Conservation (phyloP, 2,888 invertebrate species). For the Aleiodes alternator region DNA sequence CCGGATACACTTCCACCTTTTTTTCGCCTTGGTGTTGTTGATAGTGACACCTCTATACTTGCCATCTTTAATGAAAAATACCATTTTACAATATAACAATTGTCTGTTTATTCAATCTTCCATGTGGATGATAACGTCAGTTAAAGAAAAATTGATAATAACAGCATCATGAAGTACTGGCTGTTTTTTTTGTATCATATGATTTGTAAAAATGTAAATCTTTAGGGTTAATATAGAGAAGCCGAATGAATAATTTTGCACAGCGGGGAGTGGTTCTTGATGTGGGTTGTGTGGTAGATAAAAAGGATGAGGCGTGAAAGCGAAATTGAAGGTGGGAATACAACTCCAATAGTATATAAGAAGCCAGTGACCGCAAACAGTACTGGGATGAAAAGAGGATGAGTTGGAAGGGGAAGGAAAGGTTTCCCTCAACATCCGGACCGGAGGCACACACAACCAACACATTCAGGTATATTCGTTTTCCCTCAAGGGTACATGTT, state of each 20-base stretch:
- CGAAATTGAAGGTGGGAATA: constrained; percentile 41
- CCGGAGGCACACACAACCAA: constrained; percentile 6
- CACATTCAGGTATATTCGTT: constrained; percentile 25
- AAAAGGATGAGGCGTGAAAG: constrained; percentile 43
- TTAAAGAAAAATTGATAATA: constrained; percentile 19
- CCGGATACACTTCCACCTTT: constrained; percentile 76
- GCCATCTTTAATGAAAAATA: constrained; percentile 81
- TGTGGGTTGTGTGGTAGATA: constrained; percentile 35
- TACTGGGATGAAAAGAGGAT: constrained; percentile 10
- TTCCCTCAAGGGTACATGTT: not conserved
- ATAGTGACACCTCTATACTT: constrained; percentile 88
- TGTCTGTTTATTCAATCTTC: not conserved
- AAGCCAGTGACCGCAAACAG: constrained; percentile 41
- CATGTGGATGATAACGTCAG: too few relatives aligned
- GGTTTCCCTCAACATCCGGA: constrained; percentile 38
- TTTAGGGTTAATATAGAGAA: not conserved
- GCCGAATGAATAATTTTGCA: constrained; percentile 29
- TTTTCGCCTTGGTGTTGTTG: constrained; percentile 80
- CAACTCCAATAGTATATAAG: constrained; percentile 29
- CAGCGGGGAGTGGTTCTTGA: constrained; percentile 41
- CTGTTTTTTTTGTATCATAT: not conserved
- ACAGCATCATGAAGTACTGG: constrained; percentile 13
- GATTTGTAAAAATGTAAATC: constrained; percentile 14
- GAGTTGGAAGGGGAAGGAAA: not conserved
- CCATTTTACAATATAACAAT: not conserved